These are phyloP conservation scores for Rhegmatorhina hoffmannsi DNA, from an alignment of 2,113 vertebrate species.

Conservation along the genomic window DNA sequence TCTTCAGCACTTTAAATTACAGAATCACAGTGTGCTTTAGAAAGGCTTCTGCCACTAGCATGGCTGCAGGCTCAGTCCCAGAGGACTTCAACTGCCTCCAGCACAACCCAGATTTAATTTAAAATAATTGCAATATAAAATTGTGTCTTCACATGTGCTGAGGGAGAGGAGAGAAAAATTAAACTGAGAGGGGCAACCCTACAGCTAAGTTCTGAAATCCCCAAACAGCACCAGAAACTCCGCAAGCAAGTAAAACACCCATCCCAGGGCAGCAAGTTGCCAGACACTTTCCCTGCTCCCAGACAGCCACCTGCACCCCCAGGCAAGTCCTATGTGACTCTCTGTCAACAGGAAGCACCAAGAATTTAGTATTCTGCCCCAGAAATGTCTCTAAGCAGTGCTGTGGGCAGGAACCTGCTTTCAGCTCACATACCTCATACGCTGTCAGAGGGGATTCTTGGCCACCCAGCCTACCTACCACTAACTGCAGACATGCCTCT, in stretches of 20 bases:
- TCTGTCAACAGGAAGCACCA: neutral
- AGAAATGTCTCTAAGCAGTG: neutral
- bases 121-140: slow-evolving; percentile 69
- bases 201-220: slow-evolving; percentile 49
- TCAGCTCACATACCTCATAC: neutral
- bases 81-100: slow-evolving; percentile 43
- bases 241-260: neutral
- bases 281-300: neutral
- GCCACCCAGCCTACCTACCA: neutral
- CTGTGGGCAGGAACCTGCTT: neutral
- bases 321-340: neutral
- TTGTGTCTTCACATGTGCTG: slow-evolving; percentile 31
- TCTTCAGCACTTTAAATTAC: neutral
- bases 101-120: slow-evolving; percentile 68
- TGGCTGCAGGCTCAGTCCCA: slow-evolving; percentile 37
- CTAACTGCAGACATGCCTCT: neutral
- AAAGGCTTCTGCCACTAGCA: slow-evolving; percentile 30
- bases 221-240: slow-evolving; percentile 30
- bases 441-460: neutral
- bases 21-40: neutral
- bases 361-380: neutral
- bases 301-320: neutral
- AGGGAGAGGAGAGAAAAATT: slow-evolving; percentile 68
- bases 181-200: slow-evolving; percentile 64
- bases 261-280: neutral